phyloP scores from a whole-genome alignment of 1,140 invertebrate species.

The Drosophila repletoides region DNA sequence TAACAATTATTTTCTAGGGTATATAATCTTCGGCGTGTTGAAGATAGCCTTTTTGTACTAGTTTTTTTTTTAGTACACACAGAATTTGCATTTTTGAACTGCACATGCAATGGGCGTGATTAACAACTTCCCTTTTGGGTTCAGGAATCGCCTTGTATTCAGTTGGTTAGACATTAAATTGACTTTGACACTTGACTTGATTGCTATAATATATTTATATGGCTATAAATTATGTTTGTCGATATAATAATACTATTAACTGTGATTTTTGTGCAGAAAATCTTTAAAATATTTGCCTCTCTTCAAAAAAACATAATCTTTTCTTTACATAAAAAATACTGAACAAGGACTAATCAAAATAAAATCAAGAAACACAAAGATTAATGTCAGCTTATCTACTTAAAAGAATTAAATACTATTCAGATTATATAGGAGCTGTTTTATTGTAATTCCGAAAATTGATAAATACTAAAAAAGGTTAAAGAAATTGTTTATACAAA shows the following conservation, averaged over 20 bases:
- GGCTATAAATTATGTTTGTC: background rate
- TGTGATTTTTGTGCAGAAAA: background rate
- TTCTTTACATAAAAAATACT: no score
- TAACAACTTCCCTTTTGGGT: conserved; percentile 58
- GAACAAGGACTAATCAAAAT: no score
- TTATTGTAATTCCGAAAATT: no score
- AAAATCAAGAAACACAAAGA: no score
- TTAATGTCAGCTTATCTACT: no score
- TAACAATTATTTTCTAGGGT: no score
- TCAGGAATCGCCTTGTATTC: conserved; percentile 20
- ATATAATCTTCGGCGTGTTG: no score
- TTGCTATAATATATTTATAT: background rate
- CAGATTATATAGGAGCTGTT: no score
- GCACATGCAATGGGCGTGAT: conserved; percentile 60
- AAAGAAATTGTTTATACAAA: background rate
- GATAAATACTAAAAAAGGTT: background rate
- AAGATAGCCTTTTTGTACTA: no score
- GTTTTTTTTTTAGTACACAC: conserved; percentile 16
- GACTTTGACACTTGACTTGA: conserved; percentile 33
- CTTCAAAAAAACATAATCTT: no score
- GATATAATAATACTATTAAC: conserved; percentile 11
- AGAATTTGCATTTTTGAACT: conserved; percentile 64
- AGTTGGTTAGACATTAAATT: conserved; percentile 18
- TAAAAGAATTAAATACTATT: no score
- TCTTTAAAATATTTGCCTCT: no score